Evolutionary conservation across 2,797 vertebrate genomes (phyloP).

Genomic region (Scleropages formosus): DNA sequence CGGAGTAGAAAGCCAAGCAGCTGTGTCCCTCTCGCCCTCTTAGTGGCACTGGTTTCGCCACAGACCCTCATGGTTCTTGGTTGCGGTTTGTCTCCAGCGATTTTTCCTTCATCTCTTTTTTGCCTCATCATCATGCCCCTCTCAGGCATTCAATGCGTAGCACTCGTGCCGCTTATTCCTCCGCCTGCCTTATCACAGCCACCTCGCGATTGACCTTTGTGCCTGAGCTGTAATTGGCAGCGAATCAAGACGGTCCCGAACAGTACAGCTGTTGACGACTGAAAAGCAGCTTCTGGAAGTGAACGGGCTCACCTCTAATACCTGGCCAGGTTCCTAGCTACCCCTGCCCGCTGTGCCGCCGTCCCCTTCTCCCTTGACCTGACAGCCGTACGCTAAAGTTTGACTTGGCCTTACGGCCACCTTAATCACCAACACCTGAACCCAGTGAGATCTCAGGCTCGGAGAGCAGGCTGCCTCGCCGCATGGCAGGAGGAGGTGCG

Average conservation of each 20-base stretch:
- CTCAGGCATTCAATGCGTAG: background rate
- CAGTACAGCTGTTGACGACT: background rate
- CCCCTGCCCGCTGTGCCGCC: no score
- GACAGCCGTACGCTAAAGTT: background rate
- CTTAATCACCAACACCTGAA: slow-evolving; percentile 5
- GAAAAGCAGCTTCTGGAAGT: background rate
- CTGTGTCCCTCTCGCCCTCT: background rate
- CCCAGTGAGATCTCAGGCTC: background rate
- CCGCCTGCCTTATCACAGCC: background rate
- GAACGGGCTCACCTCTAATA: slow-evolving; percentile 1
- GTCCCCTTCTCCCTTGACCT: background rate
- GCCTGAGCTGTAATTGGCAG: background rate
- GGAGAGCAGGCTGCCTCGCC: no score
- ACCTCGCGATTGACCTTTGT: background rate
- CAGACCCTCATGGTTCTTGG: background rate
- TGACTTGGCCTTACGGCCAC: background rate
- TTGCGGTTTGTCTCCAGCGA: background rate
- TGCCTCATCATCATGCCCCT: background rate
- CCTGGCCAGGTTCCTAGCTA: background rate
- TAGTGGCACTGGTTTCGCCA: background rate
- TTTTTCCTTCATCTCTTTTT: background rate
- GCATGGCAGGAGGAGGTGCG: background rate
- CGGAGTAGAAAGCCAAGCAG: background rate
- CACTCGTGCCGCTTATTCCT: no score
- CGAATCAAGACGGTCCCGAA: background rate